A percentile compares a stretch with the other conserved stretches of the same genome.
Evolutionary conservation across 2,113 vertebrate species (phyloP).

Genomic region (Coturnix japonica): DNA sequence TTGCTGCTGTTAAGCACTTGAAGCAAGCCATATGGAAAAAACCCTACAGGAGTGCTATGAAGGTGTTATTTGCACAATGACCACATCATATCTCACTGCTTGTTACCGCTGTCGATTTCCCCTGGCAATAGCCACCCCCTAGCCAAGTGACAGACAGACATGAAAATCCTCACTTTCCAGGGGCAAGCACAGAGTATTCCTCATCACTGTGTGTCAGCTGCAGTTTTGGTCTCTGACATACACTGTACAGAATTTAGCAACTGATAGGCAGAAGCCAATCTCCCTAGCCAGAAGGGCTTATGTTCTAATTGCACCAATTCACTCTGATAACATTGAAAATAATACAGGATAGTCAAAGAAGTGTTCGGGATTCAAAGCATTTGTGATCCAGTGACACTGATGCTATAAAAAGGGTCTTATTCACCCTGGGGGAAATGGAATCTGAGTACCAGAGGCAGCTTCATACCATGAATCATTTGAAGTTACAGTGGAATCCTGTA

Average conservation of each 20-base stretch:
- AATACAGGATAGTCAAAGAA: not conserved
- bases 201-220: not conserved
- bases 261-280: constrained; percentile 58
- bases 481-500: not conserved
- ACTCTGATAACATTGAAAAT: constrained; percentile 47
- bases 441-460: not conserved
- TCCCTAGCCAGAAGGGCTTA: not conserved
- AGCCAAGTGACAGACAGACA: not conserved
- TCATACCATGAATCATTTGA: not conserved
- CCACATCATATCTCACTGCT: not conserved
- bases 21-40: not conserved
- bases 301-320: constrained; percentile 35
- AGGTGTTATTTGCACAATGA: not conserved
- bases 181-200: not conserved
- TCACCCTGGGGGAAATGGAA: not conserved
- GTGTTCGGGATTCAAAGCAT: not conserved
- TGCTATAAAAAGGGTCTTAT: constrained; percentile 46
- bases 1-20: not conserved
- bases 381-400: not conserved
- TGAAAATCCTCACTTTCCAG: not conserved
- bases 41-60: not conserved
- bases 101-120: not conserved
- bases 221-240: constrained; percentile 45
- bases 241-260: constrained; percentile 62
- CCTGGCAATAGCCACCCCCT: not conserved